phyloP scores from a whole-genome alignment of 2,888 invertebrate genomes.

The Tenthredo livida region DNA sequence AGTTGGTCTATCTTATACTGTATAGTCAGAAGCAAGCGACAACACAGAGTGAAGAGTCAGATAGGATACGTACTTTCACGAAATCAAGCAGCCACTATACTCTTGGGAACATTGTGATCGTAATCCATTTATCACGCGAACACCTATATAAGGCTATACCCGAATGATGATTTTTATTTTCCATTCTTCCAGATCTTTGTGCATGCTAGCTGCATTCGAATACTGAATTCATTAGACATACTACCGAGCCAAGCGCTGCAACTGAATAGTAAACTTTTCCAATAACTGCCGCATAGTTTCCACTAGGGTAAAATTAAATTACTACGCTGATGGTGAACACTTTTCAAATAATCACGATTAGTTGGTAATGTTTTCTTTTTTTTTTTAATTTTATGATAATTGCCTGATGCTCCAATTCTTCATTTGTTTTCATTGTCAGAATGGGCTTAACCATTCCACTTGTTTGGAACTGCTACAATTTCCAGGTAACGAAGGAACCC shows the following conservation, averaged over 20 bases:
- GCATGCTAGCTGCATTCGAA: slow-evolving; percentile 8
- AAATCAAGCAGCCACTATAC: not conserved
- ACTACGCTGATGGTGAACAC: not conserved
- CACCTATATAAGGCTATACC: not conserved
- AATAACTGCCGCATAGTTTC: slow-evolving; percentile 13
- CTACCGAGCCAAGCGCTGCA: not conserved
- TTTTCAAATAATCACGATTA: not conserved
- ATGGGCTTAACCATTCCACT: not conserved
- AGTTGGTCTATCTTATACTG: not conserved
- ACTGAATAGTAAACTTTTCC: slow-evolving; percentile 28
- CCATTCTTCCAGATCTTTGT: not conserved
- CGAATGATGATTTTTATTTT: slow-evolving; percentile 22
- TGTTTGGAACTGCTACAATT: not conserved
- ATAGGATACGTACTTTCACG: not conserved
- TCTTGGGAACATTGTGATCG: not conserved
- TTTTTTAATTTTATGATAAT: not conserved
- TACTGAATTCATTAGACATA: slow-evolving; percentile 29
- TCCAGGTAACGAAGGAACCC: not conserved
- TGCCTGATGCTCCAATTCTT: not conserved
- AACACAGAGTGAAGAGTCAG: not conserved
- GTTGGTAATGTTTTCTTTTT: not conserved
- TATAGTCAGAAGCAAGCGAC: not conserved
- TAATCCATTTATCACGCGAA: not conserved
- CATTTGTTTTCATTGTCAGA: not conserved
- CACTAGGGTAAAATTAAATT: slow-evolving; percentile 19